Evolutionary conservation across 2,113 vertebrate species (phyloP), one percentile per base, ranked within the genome.

Genomic region (Otus sunia): DNA sequence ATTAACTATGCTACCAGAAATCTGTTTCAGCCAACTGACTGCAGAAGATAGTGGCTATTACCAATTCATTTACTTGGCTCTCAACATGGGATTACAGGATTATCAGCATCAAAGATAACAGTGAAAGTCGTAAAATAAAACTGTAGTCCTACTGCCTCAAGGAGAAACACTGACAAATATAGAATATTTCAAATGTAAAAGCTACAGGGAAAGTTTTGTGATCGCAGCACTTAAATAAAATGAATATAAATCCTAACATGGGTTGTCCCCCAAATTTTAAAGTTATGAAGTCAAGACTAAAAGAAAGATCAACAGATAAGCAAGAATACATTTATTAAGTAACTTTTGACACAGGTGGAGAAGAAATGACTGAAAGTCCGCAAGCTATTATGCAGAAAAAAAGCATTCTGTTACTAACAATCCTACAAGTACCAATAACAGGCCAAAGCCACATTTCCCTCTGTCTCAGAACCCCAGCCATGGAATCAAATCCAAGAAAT

Each of bases 41-140:
- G 77, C 64, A 91, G 89, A 95, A 94, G 96, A 91, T 43, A 91
- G 84, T 34, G 60, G 45, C 69, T 96, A 91, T 93, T 92, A 94
- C 73, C 66, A 69, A 96, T 89, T 91, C 94, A 96, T 96, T 92
- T 91, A 84, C 80, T 85, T 71, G 64, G 87, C 84, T 96, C 94
- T 96, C 94, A 91, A 91, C 91, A 64, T 16, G 41, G 81, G 93
- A 96, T 96, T 97, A 97, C 80, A 75, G 87, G 94, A 96, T 90
- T 96, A 96, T 85, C 93, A 90, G 43, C 77, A 45, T 77, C 86
- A 87, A 92, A 92, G 93, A 92, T 90, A 96, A 95, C 73, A 78
- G 87, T 20, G 69, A 43, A 96, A 86, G 60, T 26, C 11, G 0
- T 50, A 71, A 91, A 80, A 95, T 53, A 92, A 94, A 94, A 87